Percentiles rank a stretch among this genome's conserved stretches.
phyloP scores from a whole-genome alignment of 2,797 vertebrate species.

The Neopelma chrysocephalum region DNA sequence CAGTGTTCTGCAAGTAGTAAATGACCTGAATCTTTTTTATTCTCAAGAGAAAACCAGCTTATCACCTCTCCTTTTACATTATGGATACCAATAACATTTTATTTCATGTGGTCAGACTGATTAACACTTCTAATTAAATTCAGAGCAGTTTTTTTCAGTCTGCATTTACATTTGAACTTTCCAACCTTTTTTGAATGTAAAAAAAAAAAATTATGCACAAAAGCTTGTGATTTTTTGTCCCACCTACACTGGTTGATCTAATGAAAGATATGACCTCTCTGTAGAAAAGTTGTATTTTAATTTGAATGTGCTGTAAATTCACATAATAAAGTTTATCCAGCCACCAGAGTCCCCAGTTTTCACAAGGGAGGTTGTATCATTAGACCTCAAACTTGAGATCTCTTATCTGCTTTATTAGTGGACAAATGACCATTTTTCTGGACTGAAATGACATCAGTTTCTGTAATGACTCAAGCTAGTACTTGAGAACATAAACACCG shows the following conservation, averaged over 20 bases:
- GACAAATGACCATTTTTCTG: neutral
- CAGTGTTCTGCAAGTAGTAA: neutral
- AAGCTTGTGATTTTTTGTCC: neutral
- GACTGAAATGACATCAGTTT: neutral
- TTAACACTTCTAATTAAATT: constrained; percentile 16
- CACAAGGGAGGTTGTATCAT: neutral
- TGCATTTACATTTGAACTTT: constrained; percentile 1
- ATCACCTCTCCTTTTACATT: neutral
- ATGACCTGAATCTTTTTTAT: neutral
- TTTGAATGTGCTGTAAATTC: neutral
- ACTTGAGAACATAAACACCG: neutral
- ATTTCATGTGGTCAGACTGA: neutral
- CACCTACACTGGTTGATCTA: neutral
- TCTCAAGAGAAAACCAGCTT: neutral
- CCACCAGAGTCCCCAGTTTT: neutral
- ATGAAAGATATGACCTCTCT: neutral
- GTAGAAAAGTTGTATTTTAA: neutral
- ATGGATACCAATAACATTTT: neutral
- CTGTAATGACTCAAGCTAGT: neutral
- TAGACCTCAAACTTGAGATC: neutral
- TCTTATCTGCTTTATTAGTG: neutral
- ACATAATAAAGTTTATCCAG: neutral
- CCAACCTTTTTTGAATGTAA: neutral
- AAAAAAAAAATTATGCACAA: neutral
- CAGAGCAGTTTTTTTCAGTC: neutral